Conservation (phyloP, 1,140 invertebrate genomes). For the Rhopalosiphum maidis region DNA sequence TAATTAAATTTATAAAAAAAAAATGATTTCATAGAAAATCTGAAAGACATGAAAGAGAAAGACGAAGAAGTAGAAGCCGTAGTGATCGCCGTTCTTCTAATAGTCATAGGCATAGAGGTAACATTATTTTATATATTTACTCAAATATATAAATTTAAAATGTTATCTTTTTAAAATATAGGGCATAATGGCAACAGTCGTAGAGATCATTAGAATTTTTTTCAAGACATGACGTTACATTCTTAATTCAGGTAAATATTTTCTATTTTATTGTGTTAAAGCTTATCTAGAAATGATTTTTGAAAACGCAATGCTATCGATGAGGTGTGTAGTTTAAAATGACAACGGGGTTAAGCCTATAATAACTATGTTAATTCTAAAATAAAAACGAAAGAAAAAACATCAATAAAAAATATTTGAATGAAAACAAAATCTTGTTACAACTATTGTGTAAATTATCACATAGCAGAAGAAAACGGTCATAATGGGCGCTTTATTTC, state of each 20-base stretch:
- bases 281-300: neutral
- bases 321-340: constrained; percentile 5
- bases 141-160: neutral
- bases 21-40: constrained; percentile 45
- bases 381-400: constrained; percentile 33
- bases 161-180: neutral
- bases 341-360: constrained; percentile 29
- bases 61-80: constrained; percentile 44
- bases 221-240: constrained; percentile 23
- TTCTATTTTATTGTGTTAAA: neutral
- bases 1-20: neutral
- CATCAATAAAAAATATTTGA: constrained; percentile 39
- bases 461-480: constrained; percentile 54
- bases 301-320: constrained; percentile 26
- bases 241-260: constrained; percentile 43
- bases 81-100: neutral
- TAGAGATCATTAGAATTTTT: constrained; percentile 32
- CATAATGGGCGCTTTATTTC: constrained; percentile 45
- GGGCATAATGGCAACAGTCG: constrained; percentile 37
- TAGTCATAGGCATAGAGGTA: constrained; percentile 55
- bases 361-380: constrained; percentile 23
- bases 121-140: neutral
- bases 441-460: constrained; percentile 50
- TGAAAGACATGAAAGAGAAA: constrained; percentile 39
- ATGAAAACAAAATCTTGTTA: constrained; percentile 47